These are phyloP conservation scores for Catocala nupta DNA, from an alignment of 2,888 invertebrate genomes.

Conservation along the genomic window DNA sequence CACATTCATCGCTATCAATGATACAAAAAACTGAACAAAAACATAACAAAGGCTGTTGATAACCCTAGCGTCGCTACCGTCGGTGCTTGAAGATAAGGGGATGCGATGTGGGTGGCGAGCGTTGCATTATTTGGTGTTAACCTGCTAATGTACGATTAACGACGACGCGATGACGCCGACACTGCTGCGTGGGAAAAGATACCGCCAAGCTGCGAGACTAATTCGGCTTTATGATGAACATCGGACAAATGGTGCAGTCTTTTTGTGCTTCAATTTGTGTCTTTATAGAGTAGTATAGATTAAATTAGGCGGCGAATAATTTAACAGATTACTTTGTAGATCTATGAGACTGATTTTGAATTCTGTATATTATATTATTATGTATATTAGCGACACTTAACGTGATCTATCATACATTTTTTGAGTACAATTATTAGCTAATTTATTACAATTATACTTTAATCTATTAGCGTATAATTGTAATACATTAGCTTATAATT, in stretches of 20 bases:
- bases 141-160: conserved; percentile 51
- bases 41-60: conserved; percentile 21
- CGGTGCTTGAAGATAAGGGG: conserved; percentile 53
- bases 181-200: conserved; percentile 49
- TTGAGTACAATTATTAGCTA: too few relatives aligned
- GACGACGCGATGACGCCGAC: conserved; percentile 21
- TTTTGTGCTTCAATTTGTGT: background rate
- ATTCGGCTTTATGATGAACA: conserved; percentile 11
- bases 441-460: too few relatives aligned
- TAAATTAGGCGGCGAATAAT: background rate
- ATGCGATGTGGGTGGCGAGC: conserved; percentile 63
- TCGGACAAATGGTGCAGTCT: background rate
- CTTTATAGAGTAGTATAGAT: background rate
- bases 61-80: conserved; percentile 35
- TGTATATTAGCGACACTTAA: too few relatives aligned
- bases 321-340: too few relatives aligned
- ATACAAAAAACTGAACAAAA: conserved; percentile 20
- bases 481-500: too few relatives aligned
- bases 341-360: too few relatives aligned
- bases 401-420: too few relatives aligned
- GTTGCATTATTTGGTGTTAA: conserved; percentile 59
- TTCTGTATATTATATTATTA: too few relatives aligned
- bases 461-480: too few relatives aligned
- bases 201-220: conserved; percentile 14
- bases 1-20: conserved; percentile 2